These are phyloP conservation scores for Halictus ligatus DNA, from an alignment of 2,888 invertebrate genomes.

Conservation along the genomic window DNA sequence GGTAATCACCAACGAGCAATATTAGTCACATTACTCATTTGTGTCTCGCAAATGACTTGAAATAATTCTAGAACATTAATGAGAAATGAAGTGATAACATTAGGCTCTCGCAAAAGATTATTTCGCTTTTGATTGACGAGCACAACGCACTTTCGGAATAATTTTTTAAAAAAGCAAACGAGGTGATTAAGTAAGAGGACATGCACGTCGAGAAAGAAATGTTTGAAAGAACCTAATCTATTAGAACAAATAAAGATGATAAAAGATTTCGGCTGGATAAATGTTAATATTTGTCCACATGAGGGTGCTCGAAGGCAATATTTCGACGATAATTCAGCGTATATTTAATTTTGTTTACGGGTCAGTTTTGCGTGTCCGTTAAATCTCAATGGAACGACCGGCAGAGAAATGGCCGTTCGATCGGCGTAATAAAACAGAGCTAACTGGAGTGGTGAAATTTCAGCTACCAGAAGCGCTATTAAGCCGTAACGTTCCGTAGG, in stretches of 20 bases:
- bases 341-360: neutral
- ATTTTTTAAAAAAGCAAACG: too few relatives aligned
- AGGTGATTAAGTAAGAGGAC: too few relatives aligned
- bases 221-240: too few relatives aligned
- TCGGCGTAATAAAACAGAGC: neutral
- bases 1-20: too few relatives aligned
- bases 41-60: too few relatives aligned
- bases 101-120: neutral
- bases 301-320: neutral
- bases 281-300: neutral
- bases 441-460: neutral
- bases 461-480: neutral
- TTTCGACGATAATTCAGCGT: neutral
- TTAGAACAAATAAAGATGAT: too few relatives aligned
- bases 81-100: neutral
- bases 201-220: too few relatives aligned
- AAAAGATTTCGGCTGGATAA: too few relatives aligned
- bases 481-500: neutral
- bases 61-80: neutral
- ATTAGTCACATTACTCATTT: too few relatives aligned
- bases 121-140: neutral
- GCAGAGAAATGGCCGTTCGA: neutral
- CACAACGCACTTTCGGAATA: too few relatives aligned
- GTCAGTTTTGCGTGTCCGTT: neutral
- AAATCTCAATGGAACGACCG: neutral